These are phyloP conservation scores for Anthrax anthrax DNA, from an alignment of 2,888 invertebrate genomes.

Conservation along the genomic window DNA sequence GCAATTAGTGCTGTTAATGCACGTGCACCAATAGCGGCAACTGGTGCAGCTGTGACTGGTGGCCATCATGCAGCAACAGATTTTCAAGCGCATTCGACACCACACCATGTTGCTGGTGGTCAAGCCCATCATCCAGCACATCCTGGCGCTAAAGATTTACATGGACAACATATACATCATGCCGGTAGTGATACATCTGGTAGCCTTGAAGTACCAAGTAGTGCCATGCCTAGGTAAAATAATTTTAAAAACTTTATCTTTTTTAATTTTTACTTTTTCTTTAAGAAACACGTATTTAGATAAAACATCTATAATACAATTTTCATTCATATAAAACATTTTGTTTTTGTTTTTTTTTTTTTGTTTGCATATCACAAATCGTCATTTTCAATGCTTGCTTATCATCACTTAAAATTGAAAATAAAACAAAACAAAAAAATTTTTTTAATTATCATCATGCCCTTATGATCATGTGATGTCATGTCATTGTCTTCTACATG, in stretches of 20 bases:
- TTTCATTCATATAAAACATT: background rate
- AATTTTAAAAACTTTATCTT: too few species aligned
- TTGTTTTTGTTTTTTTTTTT: background rate
- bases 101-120: conserved; percentile 26
- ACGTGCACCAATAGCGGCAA: conserved; percentile 10
- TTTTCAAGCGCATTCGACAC: conserved; percentile 18
- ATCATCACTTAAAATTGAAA: too few species aligned
- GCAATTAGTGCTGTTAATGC: conserved; percentile 8
- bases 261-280: too few species aligned
- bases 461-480: too few species aligned
- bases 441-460: too few species aligned
- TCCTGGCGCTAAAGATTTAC: conserved; percentile 15
- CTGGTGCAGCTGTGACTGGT: conserved; percentile 12
- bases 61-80: conserved; percentile 36
- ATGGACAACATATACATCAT: conserved; percentile 13
- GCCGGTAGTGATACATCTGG: conserved; percentile 21
- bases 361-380: too few species aligned
- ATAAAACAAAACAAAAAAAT: too few species aligned
- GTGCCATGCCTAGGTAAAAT: conserved; percentile 25
- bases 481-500: too few species aligned
- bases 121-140: conserved; percentile 17
- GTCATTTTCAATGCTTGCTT: too few species aligned
- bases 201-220: conserved; percentile 28
- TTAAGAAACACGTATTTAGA: too few species aligned
- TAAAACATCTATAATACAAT: too few species aligned